Evolutionary conservation across 2,888 invertebrate genomes (phyloP).

Genomic region (Willowsia nigromaculata): DNA sequence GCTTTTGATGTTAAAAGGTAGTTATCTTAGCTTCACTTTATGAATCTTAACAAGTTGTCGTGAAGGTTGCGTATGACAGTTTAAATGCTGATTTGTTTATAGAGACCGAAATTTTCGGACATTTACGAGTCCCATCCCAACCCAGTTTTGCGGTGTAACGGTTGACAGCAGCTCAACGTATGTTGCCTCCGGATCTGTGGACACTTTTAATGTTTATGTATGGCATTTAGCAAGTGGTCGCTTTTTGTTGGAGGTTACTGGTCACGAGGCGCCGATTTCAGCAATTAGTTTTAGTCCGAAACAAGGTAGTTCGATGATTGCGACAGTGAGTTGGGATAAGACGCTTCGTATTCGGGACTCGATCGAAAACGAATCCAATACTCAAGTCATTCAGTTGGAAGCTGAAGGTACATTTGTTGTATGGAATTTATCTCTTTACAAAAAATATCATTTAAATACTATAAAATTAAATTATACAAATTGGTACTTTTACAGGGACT

Average conservation of each 20-base stretch:
- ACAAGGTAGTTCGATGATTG: constrained; percentile 87
- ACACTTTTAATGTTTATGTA: constrained; percentile 95
- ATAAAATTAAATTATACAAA: too few relatives aligned
- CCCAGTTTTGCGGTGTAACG: constrained; percentile 94
- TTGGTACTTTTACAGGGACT: constrained; percentile 80
- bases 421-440: too few relatives aligned
- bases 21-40: background rate
- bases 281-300: constrained; percentile 90
- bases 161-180: constrained; percentile 95
- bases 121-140: constrained; percentile 93
- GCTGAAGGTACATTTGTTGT: constrained; percentile 84
- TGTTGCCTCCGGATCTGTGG: constrained; percentile 96
- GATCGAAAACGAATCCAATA: constrained; percentile 88
- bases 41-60: background rate
- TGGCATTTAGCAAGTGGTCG: constrained; percentile 97
- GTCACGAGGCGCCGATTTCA: constrained; percentile 96
- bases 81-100: constrained; percentile 46
- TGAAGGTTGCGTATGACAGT: background rate
- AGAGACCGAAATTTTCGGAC: constrained; percentile 99
- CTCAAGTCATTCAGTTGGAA: constrained; percentile 89
- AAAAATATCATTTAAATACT: background rate
- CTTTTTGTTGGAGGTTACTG: constrained; percentile 90
- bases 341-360: constrained; percentile 95
- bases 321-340: constrained; percentile 97
- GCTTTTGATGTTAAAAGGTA: constrained; percentile 95